Percentiles rank a stretch among this genome's conserved stretches.
Conservation (phyloP, 35 echinoderm and acorn worm genomes). For the Eucidaris tribuloides region DNA sequence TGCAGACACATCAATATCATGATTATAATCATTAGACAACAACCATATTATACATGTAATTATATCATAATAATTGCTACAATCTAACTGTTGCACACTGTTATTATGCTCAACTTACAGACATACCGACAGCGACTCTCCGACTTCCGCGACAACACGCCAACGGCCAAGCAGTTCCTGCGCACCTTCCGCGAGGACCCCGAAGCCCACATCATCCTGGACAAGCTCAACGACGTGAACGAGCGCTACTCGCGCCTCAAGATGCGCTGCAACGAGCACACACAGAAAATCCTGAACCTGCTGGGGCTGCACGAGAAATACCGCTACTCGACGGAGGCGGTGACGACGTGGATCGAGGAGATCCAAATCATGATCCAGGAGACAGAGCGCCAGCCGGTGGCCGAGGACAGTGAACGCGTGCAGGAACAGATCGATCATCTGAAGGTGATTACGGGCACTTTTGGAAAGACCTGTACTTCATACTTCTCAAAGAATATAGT, state of each 20-base stretch:
- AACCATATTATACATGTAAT: too few relatives aligned
- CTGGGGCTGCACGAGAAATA: conserved; percentile 87
- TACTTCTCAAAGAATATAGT: too few relatives aligned
- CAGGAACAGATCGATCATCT: conserved; percentile 83
- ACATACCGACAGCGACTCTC: conserved; percentile 43
- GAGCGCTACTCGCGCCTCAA: conserved; percentile 84
- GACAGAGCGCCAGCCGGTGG: conserved; percentile 35
- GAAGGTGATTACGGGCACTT: conserved; percentile 68
- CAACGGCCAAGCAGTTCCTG: conserved; percentile 61
- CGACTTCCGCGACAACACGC: conserved; percentile 68
- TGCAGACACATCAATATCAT: too few relatives aligned
- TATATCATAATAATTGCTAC: too few relatives aligned
- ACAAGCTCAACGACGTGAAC: conserved; percentile 80
- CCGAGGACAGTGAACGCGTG: conserved; percentile 34
- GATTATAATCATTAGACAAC: too few relatives aligned
- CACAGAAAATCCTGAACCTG: conserved; percentile 60
- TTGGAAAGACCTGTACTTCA: too few relatives aligned
- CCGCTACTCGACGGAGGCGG: conserved; percentile 45
- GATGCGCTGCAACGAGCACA: conserved; percentile 83
- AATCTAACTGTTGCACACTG: too few relatives aligned
- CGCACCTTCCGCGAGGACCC: conserved; percentile 74
- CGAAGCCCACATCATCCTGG: conserved; percentile 57
- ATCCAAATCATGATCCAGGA: conserved; percentile 36
- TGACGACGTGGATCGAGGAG: conserved; percentile 92
- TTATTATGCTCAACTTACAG: too few relatives aligned